Conservation (phyloP, 2,113 vertebrate species). For the Dicaeum eximium region DNA sequence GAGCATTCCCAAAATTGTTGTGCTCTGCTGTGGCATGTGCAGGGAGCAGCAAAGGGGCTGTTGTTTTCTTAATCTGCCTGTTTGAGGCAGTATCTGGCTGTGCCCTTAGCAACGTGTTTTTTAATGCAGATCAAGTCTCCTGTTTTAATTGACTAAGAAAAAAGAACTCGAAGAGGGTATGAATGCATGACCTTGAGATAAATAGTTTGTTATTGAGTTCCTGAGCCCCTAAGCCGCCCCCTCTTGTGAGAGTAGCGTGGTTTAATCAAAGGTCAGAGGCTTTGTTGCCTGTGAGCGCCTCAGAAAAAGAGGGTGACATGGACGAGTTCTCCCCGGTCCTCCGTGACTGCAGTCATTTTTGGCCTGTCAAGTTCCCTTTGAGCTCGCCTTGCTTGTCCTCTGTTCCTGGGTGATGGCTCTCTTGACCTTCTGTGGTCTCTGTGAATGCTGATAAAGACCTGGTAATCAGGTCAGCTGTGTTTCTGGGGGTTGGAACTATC, state of each 20-base stretch:
- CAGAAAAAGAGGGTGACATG: background rate
- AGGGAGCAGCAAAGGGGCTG: background rate
- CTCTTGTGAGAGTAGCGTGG: background rate
- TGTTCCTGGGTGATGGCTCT: constrained; percentile 22
- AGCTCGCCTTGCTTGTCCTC: background rate
- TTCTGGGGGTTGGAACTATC: background rate
- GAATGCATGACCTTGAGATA: constrained; percentile 45
- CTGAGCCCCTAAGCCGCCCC: background rate
- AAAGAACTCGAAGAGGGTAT: constrained; percentile 21
- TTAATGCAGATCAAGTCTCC: background rate
- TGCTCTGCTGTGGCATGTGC: background rate
- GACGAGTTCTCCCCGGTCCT: background rate
- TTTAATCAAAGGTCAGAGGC: constrained; percentile 47
- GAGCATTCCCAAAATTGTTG: background rate
- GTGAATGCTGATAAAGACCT: background rate
- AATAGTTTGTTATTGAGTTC: constrained; percentile 35
- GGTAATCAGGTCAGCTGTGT: background rate
- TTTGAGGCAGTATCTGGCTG: background rate
- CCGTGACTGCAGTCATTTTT: background rate
- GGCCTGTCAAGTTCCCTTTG: constrained; percentile 17
- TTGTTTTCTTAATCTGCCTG: background rate
- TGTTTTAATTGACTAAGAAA: constrained; percentile 39
- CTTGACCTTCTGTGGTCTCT: constrained; percentile 42
- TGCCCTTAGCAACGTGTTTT: background rate
- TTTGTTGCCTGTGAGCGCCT: background rate